Base-by-base conservation (phyloP, 2,888 invertebrate genomes). In the Nemotelus nigrinus region DNA sequence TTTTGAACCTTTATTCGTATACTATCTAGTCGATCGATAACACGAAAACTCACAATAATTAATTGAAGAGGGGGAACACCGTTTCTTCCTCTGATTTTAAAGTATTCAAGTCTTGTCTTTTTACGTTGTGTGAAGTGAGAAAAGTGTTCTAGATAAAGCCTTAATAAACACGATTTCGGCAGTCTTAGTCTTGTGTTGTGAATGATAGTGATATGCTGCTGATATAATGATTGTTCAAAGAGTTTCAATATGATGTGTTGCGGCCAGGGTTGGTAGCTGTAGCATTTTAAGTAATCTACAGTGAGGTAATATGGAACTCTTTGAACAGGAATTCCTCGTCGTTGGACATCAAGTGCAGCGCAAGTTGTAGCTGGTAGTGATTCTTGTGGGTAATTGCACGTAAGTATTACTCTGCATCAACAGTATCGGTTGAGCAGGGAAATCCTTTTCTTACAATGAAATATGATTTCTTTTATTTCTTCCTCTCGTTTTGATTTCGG, bases 361-460 rank as follows among this genome's bases (percentile, higher is more conserved):
- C 25, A 25, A 25, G 25, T 25, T 25, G 25, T 25, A 25, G 25
- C 25, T 45, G 3, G 47, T 44, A 47, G 41, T n/a, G 43, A 10
- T 50, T 48, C 10, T 48, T 55, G 53, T 76, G 63, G 55, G 48
- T 57, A 79, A 53, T 25, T 64, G 50, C 74, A 65, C 80, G 89
- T 89, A 88, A 89, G 89, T 89, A 89, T 88, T 83, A 83, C 86
- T 87, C 88, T 87, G 87, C 82, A 85, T 85, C 86, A 85, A 88
- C 88, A 87, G 89, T 89, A 89, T 89, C 89, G 89, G 89, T 89
- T 86, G 87, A 84, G 82, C 81, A 84, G 85, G 88, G 86, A 84
- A 78, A 79, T 80, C 79, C 83, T 80, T 47, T 60, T 53, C 44
- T 47, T 45, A 10, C 45, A 58, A 60, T 48, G 47, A 60, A 50